Evolutionary conservation across 37 sponge, comb jelly and placozoan species (phyloP).

Genomic region (Dysidea cf. avara): DNA sequence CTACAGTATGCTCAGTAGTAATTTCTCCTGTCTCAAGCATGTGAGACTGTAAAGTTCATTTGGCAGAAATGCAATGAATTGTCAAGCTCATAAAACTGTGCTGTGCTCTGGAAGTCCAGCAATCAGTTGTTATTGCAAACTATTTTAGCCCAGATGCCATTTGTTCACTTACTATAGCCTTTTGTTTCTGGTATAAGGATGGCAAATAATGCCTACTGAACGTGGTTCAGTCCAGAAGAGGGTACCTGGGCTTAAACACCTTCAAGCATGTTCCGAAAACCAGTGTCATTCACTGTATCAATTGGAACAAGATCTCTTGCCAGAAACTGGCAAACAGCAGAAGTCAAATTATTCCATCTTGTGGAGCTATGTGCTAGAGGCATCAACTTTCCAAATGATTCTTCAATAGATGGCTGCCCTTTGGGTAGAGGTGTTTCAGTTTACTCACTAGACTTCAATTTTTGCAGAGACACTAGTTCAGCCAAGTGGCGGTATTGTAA

Average conservation of each 20-base stretch:
- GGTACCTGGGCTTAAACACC: slow-evolving; percentile 36
- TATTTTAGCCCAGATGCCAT: background rate
- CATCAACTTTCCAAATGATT: too few species aligned
- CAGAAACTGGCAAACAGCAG: slow-evolving; percentile 25
- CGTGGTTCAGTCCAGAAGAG: slow-evolving; percentile 11
- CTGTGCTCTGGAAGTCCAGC: slow-evolving; percentile 31
- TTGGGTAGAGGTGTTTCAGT: too few species aligned
- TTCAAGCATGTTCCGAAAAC: slow-evolving; percentile 29
- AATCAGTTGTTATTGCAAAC: slow-evolving; percentile 29
- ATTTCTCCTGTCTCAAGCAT: slow-evolving; percentile 11
- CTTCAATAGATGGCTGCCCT: too few species aligned
- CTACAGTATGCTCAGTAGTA: slow-evolving; percentile 4
- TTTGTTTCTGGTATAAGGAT: slow-evolving; percentile 26
- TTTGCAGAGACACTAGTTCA: too few species aligned
- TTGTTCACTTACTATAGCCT: too few species aligned
- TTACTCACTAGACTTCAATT: too few species aligned
- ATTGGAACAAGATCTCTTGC: slow-evolving; percentile 43
- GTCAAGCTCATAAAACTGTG: slow-evolving; percentile 21
- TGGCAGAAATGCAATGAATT: slow-evolving; percentile 14
- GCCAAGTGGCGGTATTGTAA: too few species aligned
- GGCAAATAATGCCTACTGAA: slow-evolving; percentile 18
- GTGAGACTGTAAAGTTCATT: background rate
- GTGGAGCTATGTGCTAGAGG: too few species aligned
- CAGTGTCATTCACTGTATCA: slow-evolving; percentile 30
- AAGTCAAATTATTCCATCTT: slow-evolving; percentile 4